These are phyloP conservation scores for Paguma larvata DNA, from an alignment of 2,797 vertebrate genomes.

Conservation along the genomic window DNA sequence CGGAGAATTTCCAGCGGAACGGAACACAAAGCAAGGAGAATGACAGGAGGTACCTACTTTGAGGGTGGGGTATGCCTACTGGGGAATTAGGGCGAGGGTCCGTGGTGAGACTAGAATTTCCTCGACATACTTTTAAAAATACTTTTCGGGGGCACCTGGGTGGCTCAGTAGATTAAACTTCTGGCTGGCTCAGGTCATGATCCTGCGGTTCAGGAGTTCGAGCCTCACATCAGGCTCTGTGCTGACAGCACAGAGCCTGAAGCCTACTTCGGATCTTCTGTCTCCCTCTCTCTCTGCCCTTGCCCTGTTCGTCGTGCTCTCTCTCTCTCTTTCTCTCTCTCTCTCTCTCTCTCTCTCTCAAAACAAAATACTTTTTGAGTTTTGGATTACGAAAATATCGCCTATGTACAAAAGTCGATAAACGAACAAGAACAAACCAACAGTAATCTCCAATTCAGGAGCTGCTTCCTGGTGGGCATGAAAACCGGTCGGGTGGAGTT, in stretches of 20 bases:
- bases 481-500: not conserved
- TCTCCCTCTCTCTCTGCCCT: too few relatives aligned
- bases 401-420: not conserved
- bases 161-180: too few relatives aligned
- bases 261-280: too few relatives aligned
- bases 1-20: not conserved
- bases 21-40: not conserved
- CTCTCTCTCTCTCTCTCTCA: too few relatives aligned
- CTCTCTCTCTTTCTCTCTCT: too few relatives aligned
- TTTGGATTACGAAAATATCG: not conserved
- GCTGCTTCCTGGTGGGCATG: not conserved
- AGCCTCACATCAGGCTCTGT: too few relatives aligned
- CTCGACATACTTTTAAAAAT: not conserved
- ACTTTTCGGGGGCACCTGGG: too few relatives aligned
- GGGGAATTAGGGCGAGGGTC: not conserved
- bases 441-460: not conserved
- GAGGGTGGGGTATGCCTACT: fast-evolving
- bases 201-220: too few relatives aligned
- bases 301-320: too few relatives aligned
- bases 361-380: not conserved
- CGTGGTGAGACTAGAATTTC: not conserved
- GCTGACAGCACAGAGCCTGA: too few relatives aligned
- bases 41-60: not conserved
- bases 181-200: too few relatives aligned
- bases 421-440: not conserved